A percentile compares a stretch with the other conserved stretches of the same genome.
Evolutionary conservation across 2,797 vertebrate genomes (phyloP).

Genomic region (Cynodonichthys magdalenae): DNA sequence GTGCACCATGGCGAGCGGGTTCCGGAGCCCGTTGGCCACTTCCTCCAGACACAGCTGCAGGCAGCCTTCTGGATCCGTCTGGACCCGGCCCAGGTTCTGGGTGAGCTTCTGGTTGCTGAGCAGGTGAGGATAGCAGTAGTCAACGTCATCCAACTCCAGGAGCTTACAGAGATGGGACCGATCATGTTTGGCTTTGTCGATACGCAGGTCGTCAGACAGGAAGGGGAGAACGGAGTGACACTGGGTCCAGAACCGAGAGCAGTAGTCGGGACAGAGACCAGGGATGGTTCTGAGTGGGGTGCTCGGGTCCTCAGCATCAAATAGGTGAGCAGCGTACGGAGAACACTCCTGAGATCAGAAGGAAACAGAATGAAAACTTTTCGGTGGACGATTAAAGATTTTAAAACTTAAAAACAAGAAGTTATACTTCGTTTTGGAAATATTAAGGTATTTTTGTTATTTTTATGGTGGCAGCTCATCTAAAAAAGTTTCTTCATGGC

Average conservation of each 20-base stretch:
- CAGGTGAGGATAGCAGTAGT: conserved; percentile 93
- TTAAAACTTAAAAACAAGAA: too few species aligned
- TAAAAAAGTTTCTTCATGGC: too few species aligned
- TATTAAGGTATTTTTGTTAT: too few species aligned
- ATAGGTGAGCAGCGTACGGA: conserved; percentile 94
- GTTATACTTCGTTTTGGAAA: too few species aligned
- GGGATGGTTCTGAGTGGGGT: conserved; percentile 88
- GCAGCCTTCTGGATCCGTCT: conserved; percentile 84
- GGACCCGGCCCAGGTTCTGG: conserved; percentile 86
- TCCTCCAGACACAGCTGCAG: conserved; percentile 92
- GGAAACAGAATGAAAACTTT: too few species aligned
- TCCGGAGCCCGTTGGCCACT: conserved; percentile 89
- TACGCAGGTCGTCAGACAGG: conserved; percentile 79
- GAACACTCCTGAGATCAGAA: conserved; percentile 88
- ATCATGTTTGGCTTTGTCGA: conserved; percentile 78
- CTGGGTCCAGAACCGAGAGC: conserved; percentile 82
- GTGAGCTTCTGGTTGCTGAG: conserved; percentile 84
- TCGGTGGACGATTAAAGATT: too few species aligned
- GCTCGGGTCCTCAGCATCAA: conserved; percentile 89
- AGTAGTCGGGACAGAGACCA: conserved; percentile 93
- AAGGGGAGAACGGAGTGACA: conserved; percentile 83
- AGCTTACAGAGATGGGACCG: conserved; percentile 80
- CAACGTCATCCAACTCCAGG: conserved; percentile 85
- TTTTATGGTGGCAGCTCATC: too few species aligned
- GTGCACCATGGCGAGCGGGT: conserved; percentile 94